Base-by-base conservation (phyloP, 2,888 invertebrate genomes). In the Cheilosia scutellata region DNA sequence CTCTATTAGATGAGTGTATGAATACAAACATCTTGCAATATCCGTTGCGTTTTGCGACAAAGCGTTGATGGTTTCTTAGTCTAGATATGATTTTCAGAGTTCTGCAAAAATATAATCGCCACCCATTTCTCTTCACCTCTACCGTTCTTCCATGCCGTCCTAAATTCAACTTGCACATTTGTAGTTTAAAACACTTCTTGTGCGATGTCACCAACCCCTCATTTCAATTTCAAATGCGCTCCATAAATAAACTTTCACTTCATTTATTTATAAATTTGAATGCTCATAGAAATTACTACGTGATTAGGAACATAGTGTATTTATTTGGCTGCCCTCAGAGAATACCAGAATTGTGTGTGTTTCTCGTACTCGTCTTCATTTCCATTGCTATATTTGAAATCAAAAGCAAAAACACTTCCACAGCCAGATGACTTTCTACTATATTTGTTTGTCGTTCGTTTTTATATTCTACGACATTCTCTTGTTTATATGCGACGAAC, bases 391-490 rank as follows among this genome's bases (percentile, higher is more conserved):
- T 62, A 68, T 42, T 55, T 60, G 27, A 76, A 31, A 57, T 57
- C 44, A 47, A 47, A 47, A 7, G 11, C 42, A 65, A 16, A 53
- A 68, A 58, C 47, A 58, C 25, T 20, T 4, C 57, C 3, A 44
- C 42, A 57, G 25, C 13, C 29, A 63, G 47, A 31, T 44, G 53
- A 65, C 58, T 80, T 75, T 79, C 78, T 16, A 74, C 40, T 42
- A 11, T 5, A 11, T 5, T 33, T 68, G 33, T 27, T 33, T 16
- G 16, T 25, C 42, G 6, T 27, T 55, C 13, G 47, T 74, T 29
- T 20, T 63, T 49, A 16, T 51, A 68, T 79, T 78, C 66, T 47
- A 62, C 78, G 40, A 68, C 57, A 66, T 74, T 83, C 83, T 55
- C 47, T 63, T 71, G 75, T 75, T 84, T 60, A 84, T 71, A 71